Percentiles rank a stretch among this genome's conserved stretches.
Evolutionary conservation across 2,113 vertebrate species (phyloP).

Genomic region (Furnarius figulus): DNA sequence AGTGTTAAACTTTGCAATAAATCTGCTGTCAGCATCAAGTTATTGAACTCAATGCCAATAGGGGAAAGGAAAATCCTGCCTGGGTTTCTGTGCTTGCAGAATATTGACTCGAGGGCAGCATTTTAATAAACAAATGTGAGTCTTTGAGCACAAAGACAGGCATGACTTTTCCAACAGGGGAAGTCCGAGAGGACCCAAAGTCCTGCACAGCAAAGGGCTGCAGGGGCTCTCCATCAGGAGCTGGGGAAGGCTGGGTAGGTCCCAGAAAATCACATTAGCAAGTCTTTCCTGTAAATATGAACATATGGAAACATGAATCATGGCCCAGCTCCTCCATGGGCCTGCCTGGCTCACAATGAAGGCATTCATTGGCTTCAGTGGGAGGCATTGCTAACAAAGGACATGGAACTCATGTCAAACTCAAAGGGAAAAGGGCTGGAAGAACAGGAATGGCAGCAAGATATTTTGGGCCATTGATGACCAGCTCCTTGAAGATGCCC

Average conservation of each 20-base stretch:
- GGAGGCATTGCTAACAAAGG: not conserved
- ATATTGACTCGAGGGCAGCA: constrained; percentile 1
- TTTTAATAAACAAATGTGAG: constrained; percentile 11
- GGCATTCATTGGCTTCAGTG: not conserved
- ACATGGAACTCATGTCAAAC: not conserved
- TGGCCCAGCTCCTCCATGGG: not conserved
- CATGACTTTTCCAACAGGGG: not conserved
- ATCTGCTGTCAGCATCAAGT: not conserved
- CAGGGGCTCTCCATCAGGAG: not conserved
- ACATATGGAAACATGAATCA: not conserved
- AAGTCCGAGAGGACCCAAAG: not conserved
- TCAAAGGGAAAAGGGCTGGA: not conserved
- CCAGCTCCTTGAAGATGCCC: not conserved
- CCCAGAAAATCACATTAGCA: not conserved
- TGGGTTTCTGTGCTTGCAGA: not conserved
- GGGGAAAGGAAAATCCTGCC: not conserved
- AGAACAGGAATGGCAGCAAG: not conserved
- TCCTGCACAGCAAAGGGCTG: not conserved
- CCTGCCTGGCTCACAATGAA: not conserved
- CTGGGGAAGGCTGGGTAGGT: not conserved
- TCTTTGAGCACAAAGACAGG: not conserved
- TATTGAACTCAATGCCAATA: constrained; percentile 43
- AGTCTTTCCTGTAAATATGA: not conserved
- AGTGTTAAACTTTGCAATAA: not conserved
- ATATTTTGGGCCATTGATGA: not conserved